A percentile compares a stretch with the other conserved stretches of the same genome.
These are phyloP conservation scores for Phodopus roborovskii DNA, from an alignment of 2,113 vertebrate species.

Conservation along the genomic window DNA sequence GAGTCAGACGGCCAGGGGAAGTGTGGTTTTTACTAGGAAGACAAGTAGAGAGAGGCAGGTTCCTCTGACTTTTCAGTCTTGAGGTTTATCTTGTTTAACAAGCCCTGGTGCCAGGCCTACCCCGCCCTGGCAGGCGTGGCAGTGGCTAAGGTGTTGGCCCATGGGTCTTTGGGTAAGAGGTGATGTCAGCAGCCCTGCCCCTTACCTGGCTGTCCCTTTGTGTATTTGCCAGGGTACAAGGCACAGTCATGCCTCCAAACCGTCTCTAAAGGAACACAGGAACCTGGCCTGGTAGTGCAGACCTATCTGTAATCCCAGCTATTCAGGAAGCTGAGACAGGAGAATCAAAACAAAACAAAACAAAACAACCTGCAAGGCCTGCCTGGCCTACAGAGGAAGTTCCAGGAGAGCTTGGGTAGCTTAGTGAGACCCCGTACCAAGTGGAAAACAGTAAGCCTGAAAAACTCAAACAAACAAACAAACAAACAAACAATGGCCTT, in stretches of 20 bases:
- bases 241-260: background rate
- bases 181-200: constrained; percentile 71
- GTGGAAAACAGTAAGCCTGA: background rate
- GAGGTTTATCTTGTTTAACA: constrained; percentile 5
- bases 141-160: constrained; percentile 61
- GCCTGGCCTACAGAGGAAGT: background rate
- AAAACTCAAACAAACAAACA: background rate
- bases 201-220: constrained; percentile 56
- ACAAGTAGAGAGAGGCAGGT: background rate
- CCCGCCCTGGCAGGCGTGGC: constrained; percentile 54
- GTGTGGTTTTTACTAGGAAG: background rate
- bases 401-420: background rate
- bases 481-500: background rate
- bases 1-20: background rate
- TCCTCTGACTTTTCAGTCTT: background rate
- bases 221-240: background rate
- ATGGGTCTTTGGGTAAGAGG: constrained; percentile 64
- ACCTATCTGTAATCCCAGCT: background rate
- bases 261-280: background rate
- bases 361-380: background rate
- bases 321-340: background rate
- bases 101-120: constrained; percentile 55
- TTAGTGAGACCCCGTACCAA: background rate
- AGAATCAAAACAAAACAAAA: background rate
- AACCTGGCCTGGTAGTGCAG: background rate